Conservation (phyloP, 2,797 vertebrate species). For the Otolemur crassicaudatus region DNA sequence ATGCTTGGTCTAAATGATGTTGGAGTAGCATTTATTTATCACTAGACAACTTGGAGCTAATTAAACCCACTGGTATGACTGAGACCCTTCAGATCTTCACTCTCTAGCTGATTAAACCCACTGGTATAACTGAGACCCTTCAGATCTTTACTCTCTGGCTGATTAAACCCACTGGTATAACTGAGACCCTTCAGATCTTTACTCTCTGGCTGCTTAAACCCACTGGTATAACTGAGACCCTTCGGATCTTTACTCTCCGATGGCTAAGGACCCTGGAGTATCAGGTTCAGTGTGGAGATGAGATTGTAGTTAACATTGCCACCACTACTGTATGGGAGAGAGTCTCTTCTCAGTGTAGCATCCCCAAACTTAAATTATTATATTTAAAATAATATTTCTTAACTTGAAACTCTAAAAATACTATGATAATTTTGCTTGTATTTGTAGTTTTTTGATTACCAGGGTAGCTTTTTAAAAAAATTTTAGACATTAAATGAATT, state of each 20-base stretch:
- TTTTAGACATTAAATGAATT: not conserved
- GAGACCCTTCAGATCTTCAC: not conserved
- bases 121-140: not conserved
- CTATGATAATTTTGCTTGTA: not conserved
- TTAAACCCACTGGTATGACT: not conserved
- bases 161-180: not conserved
- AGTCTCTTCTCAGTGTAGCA: not conserved
- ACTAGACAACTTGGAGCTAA: constrained; percentile 33
- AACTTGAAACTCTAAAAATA: not conserved
- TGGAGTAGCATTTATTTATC: constrained; percentile 34
- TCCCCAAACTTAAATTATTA: not conserved
- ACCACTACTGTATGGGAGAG: not conserved
- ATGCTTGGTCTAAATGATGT: not conserved
- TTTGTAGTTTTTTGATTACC: constrained; percentile 37
- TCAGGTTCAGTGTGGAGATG: not conserved
- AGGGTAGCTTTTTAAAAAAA: not conserved
- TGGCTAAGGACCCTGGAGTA: not conserved
- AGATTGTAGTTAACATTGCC: not conserved
- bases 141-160: not conserved
- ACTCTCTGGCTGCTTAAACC: not conserved
- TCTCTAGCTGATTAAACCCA: not conserved
- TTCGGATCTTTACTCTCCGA: not conserved
- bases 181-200: not conserved
- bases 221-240: not conserved
- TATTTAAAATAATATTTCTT: constrained; percentile 8